These are phyloP conservation scores for Dolichotis patagonum DNA, from an alignment of 2,113 vertebrate genomes.

Conservation along the genomic window DNA sequence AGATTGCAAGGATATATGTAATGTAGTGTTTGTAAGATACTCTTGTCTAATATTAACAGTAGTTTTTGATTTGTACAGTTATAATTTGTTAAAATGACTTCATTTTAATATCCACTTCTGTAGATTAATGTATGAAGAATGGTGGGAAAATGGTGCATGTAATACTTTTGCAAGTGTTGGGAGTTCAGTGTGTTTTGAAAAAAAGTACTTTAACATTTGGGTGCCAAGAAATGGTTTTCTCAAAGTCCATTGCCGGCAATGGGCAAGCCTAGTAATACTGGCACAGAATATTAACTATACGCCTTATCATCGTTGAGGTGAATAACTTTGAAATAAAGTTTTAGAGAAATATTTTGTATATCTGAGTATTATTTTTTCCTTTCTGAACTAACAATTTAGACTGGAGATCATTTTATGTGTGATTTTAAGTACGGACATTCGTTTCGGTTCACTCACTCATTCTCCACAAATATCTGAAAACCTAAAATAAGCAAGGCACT, in stretches of 20 bases:
- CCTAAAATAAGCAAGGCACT: neutral
- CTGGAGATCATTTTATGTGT: neutral
- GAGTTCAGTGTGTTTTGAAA: slow-evolving; percentile 76
- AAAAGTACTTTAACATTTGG: slow-evolving; percentile 77
- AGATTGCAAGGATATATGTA: slow-evolving; percentile 77
- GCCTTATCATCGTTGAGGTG: slow-evolving; percentile 77
- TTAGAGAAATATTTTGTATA: slow-evolving; percentile 79
- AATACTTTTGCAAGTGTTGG: slow-evolving; percentile 80
- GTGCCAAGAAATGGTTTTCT: slow-evolving; percentile 81
- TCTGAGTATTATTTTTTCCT: slow-evolving; percentile 52
- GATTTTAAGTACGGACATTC: slow-evolving; percentile 6
- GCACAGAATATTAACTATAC: slow-evolving; percentile 75
- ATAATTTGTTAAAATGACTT: slow-evolving; percentile 84
- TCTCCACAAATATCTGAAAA: neutral
- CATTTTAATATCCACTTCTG: slow-evolving; percentile 82
- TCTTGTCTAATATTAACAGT: slow-evolving; percentile 80
- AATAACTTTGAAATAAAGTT: slow-evolving; percentile 89
- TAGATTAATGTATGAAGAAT: slow-evolving; percentile 83
- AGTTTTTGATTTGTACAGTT: slow-evolving; percentile 86
- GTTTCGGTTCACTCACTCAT: neutral
- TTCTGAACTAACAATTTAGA: slow-evolving; percentile 38
- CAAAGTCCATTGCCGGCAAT: slow-evolving; percentile 87
- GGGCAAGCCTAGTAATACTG: slow-evolving; percentile 80
- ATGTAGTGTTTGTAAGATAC: slow-evolving; percentile 85
- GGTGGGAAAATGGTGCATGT: slow-evolving; percentile 82